phyloP scores from a whole-genome alignment of 1,140 invertebrate species.

The Leptopilina boulardi region DNA sequence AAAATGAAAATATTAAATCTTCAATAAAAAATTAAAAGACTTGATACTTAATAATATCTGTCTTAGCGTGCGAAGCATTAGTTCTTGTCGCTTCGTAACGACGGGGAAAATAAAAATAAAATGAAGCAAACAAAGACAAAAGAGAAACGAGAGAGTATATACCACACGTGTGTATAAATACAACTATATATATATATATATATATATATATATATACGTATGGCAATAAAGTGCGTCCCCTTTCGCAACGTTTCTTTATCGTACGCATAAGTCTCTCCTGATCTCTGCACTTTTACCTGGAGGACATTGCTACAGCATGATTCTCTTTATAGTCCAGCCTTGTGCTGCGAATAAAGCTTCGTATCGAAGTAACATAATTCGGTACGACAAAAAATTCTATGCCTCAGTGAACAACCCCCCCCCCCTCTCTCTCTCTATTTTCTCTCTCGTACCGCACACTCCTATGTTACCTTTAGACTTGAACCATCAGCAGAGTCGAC shows the following conservation, averaged over 20 bases:
- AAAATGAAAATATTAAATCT: no score
- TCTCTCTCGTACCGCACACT: no score
- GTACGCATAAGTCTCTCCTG: slow-evolving; percentile 30
- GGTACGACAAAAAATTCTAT: slow-evolving; percentile 30
- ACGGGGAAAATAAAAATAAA: not conserved
- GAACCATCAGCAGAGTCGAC: slow-evolving; percentile 1
- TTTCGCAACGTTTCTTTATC: slow-evolving; percentile 31
- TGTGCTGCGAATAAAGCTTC: slow-evolving; percentile 15
- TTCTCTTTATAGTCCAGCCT: slow-evolving; percentile 31
- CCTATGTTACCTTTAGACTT: not conserved
- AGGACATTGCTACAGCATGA: slow-evolving; percentile 19
- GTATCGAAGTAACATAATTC: slow-evolving; percentile 30
- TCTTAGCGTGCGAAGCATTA: not conserved
- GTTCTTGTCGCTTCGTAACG: not conserved
- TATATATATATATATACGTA: no score
- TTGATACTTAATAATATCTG: slow-evolving; percentile 6
- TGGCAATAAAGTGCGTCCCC: slow-evolving; percentile 27
- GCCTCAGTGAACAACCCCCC: not conserved
- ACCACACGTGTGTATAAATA: not conserved
- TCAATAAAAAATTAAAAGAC: slow-evolving; percentile 11
- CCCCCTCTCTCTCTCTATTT: not conserved
- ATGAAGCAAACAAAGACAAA: slow-evolving; percentile 9
- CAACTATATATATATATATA: no score
- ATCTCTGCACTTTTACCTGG: slow-evolving; percentile 31
- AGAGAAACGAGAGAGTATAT: not conserved